phyloP scores from a whole-genome alignment of 2,797 vertebrate species.

The Pagetopsis macropterus region DNA sequence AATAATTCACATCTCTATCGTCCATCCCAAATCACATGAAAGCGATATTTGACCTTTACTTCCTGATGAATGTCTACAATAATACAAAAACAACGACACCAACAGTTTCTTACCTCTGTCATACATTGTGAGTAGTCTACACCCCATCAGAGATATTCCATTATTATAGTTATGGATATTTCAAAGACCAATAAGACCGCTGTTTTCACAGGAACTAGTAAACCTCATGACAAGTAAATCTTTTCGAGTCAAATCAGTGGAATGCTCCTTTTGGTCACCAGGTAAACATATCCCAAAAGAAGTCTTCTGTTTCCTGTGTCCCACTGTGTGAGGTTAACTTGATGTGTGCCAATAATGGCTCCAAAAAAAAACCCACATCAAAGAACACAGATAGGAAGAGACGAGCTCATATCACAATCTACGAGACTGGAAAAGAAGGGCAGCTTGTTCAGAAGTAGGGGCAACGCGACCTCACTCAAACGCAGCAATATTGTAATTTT shows the following conservation, averaged over 20 bases:
- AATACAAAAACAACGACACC: neutral
- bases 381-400: neutral
- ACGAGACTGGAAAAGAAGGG: neutral
- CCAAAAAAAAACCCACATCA: neutral
- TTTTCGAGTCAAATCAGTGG: neutral
- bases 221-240: neutral
- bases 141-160: neutral
- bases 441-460: neutral
- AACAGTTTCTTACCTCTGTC: neutral
- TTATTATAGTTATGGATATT: neutral
- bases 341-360: neutral
- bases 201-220: neutral
- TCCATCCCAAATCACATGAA: neutral
- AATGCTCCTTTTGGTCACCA: neutral
- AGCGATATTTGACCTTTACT: too few species aligned
- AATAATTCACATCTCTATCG: too few species aligned
- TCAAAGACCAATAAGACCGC: too few species aligned
- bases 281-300: neutral
- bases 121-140: neutral
- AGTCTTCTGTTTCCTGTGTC: constrained; percentile 7
- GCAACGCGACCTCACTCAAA: constrained; percentile 18
- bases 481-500: neutral
- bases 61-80: neutral
- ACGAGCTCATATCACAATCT: neutral
- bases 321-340: constrained; percentile 10